Percentiles rank a stretch among this genome's conserved stretches.
Evolutionary conservation across 2,888 invertebrate genomes (phyloP).

Genomic region (Troglohyphantes excavatus): DNA sequence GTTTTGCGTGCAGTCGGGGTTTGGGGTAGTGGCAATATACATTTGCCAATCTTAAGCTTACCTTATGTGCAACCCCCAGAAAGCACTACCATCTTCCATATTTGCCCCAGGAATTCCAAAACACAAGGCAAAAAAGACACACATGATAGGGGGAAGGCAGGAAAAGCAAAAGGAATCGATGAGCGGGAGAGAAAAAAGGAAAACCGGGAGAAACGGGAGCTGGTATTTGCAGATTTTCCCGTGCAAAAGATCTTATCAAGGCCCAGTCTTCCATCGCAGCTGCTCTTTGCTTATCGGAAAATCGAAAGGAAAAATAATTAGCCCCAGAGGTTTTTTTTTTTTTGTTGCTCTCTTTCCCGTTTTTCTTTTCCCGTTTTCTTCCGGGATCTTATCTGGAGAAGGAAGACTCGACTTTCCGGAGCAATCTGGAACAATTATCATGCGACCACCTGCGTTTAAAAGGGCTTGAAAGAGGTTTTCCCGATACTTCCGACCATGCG

Average conservation of each 20-base stretch:
- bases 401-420: constrained; percentile 35
- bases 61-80: not conserved
- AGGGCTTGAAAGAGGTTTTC: constrained; percentile 33
- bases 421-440: constrained; percentile 59
- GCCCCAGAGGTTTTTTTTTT: constrained; percentile 52
- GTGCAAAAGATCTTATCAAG: constrained; percentile 65
- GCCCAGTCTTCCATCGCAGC: constrained; percentile 66
- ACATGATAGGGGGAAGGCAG: not conserved
- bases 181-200: constrained; percentile 26
- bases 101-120: constrained; percentile 12
- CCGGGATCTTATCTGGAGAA: constrained; percentile 5
- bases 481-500: not conserved
- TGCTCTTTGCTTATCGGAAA: constrained; percentile 76
- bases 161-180: constrained; percentile 55
- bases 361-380: constrained; percentile 15
- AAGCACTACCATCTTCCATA: constrained; percentile 25
- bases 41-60: constrained; percentile 21
- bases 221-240: constrained; percentile 65
- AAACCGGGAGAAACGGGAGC: constrained; percentile 44
- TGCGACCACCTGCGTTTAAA: constrained; percentile 56
- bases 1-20: not conserved
- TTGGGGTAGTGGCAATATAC: not conserved
- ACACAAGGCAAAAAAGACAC: not conserved
- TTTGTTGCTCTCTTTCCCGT: constrained; percentile 1
- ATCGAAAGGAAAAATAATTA: constrained; percentile 75